Percentiles rank a stretch among this genome's conserved stretches.
Conservation (phyloP, 2,113 vertebrate species). For the Vimba vimba region DNA sequence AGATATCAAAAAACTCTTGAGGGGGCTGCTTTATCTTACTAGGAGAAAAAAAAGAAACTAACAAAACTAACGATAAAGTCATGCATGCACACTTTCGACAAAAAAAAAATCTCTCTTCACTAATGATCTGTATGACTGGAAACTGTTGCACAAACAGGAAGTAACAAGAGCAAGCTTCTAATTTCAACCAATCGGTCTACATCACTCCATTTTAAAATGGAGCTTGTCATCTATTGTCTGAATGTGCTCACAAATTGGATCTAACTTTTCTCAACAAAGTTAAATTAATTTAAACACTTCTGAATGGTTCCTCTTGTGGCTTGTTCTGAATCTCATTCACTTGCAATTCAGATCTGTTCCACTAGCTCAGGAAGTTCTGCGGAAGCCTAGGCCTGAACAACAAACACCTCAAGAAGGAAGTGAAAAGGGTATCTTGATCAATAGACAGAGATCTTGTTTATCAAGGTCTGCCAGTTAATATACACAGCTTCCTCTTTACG, state of each 20-base stretch:
- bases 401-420: constrained; percentile 26
- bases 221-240: neutral
- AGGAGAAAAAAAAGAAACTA: neutral
- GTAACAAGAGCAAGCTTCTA: neutral
- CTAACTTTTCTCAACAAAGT: neutral
- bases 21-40: neutral
- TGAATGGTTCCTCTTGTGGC: neutral
- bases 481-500: constrained; percentile 23
- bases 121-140: constrained; percentile 15
- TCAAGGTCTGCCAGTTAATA: constrained; percentile 32
- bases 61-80: neutral
- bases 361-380: neutral
- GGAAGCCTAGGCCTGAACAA: neutral
- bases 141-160: constrained; percentile 48
- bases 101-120: neutral
- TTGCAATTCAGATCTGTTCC: neutral
- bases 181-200: constrained; percentile 7
- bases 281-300: neutral
- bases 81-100: neutral
- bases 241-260: neutral
- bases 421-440: constrained; percentile 33
- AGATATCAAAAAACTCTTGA: neutral
- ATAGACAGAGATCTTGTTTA: constrained; percentile 41
- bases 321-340: neutral
- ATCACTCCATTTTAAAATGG: neutral